These are phyloP conservation scores for Spea bombifrons DNA, from an alignment of 2,113 vertebrate species.

Conservation along the genomic window DNA sequence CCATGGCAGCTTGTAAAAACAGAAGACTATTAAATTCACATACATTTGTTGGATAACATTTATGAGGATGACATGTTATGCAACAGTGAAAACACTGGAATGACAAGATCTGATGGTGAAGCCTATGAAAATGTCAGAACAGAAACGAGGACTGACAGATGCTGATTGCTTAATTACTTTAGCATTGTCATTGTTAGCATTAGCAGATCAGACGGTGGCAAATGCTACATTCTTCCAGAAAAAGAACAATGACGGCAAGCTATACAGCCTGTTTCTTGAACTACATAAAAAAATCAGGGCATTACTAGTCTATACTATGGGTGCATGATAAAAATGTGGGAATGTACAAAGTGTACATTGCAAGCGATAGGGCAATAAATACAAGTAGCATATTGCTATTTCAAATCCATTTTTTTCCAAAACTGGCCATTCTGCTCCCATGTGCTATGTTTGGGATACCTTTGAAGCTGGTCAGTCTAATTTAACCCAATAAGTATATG, in stretches of 20 bases:
- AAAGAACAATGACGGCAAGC: background rate
- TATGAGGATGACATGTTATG: constrained; percentile 34
- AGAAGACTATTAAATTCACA: background rate
- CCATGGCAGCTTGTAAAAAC: background rate
- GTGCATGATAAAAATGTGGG: too few species aligned
- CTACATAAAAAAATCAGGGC: too few species aligned
- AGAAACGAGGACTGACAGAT: constrained; percentile 30
- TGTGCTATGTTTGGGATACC: too few species aligned
- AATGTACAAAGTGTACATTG: too few species aligned
- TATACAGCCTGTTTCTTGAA: too few species aligned
- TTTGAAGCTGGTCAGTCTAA: too few species aligned
- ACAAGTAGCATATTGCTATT: too few species aligned
- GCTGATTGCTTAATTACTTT: constrained; percentile 39
- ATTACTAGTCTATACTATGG: too few species aligned
- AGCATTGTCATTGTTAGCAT: constrained; percentile 20
- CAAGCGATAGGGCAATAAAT: too few species aligned
- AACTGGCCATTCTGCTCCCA: too few species aligned
- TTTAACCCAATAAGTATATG: too few species aligned
- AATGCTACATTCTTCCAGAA: background rate
- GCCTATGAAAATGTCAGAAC: constrained; percentile 21
- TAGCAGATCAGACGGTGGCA: constrained; percentile 20
- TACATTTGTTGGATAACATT: constrained; percentile 28
- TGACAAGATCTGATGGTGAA: constrained; percentile 18
- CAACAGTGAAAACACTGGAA: constrained; percentile 17
- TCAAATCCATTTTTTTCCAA: too few species aligned